Evolutionary conservation across 2,113 vertebrate species (phyloP).

Genomic region (Catagonus wagneri): DNA sequence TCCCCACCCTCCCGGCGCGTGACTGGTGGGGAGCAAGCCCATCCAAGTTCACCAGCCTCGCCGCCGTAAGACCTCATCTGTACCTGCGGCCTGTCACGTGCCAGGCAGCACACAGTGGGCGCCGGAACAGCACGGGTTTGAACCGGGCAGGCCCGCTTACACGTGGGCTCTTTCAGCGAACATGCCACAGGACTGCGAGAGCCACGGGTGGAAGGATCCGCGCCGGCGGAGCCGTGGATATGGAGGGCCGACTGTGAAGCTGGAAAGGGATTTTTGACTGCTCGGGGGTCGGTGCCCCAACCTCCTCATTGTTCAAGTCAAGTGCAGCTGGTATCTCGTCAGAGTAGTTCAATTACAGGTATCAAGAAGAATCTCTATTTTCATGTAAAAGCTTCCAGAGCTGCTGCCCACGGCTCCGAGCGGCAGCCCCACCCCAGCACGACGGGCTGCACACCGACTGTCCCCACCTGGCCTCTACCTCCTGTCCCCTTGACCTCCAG

Average conservation of each 20-base stretch:
- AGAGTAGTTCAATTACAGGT: background rate
- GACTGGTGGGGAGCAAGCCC: background rate
- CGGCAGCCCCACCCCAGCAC: background rate
- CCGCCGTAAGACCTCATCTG: background rate
- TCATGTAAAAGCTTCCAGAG: background rate
- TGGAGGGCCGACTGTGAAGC: background rate
- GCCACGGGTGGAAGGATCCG: background rate
- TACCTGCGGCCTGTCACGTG: rapidly evolving
- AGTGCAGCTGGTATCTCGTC: background rate
- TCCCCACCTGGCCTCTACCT: rapidly evolving
- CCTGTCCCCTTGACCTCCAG: background rate
- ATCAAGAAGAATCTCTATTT: background rate
- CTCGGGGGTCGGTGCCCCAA: background rate
- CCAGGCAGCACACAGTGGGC: background rate
- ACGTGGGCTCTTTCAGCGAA: background rate
- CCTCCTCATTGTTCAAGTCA: background rate
- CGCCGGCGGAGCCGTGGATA: background rate
- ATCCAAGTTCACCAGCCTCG: background rate
- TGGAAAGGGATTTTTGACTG: background rate
- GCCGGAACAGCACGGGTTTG: background rate
- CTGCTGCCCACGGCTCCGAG: background rate
- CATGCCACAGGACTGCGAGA: background rate
- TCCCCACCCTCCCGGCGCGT: background rate
- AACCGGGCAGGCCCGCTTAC: too few species aligned
- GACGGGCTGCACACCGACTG: rapidly evolving